Evolutionary conservation across 1,140 invertebrate genomes (phyloP), one percentile per base, ranked within the genome.

Genomic region (Drosophila hydei): DNA sequence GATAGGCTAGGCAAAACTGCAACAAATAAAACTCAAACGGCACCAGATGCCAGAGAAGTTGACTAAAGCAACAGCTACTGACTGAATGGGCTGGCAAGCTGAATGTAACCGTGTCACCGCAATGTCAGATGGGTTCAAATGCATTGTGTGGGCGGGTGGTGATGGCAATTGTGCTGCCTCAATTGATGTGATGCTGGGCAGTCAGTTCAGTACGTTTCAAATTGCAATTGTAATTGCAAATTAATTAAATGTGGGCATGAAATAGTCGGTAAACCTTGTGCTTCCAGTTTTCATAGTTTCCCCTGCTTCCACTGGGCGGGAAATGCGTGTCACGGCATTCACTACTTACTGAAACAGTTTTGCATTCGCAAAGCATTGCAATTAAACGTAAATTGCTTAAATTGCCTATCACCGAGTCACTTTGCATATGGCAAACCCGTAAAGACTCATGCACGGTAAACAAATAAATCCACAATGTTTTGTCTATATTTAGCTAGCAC

Each of bases 201-300:
- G 14, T 11, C 11, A 9, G 18, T 27, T 40, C 36, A 33, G 4
- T 11, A 21, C 19, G 23, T 45, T 65, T 72, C 38, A 18, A 67
- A 73, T 54, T 70, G 60, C 48, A 70, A 60, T 71, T 69, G 63
- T 64, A 80, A 80, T 81, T 83, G 79, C 67, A 85, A 85, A 79
- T 85, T 62, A 84, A 84, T 84, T 72, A 79, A 70, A 56, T 79
- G 55, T 72, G 64, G 42, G 54, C 60, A 69, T 48, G 59, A 45
- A 64, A 58, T 54, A 25, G 58, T n/a, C 43, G 56, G 40, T 8
- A 58, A 23, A 48, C 25, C 48, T 19, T 48, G 18, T 25, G 38
- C 27, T 25, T 14, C 47, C 47, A 50, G 18, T 38, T 52, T 52
- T 33, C 27, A 25, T 48, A 23, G 47, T 70, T 43, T 25, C 18